These are phyloP conservation scores for Dolichoris vasculosae DNA, from an alignment of 1,140 invertebrate genomes.

Conservation along the genomic window DNA sequence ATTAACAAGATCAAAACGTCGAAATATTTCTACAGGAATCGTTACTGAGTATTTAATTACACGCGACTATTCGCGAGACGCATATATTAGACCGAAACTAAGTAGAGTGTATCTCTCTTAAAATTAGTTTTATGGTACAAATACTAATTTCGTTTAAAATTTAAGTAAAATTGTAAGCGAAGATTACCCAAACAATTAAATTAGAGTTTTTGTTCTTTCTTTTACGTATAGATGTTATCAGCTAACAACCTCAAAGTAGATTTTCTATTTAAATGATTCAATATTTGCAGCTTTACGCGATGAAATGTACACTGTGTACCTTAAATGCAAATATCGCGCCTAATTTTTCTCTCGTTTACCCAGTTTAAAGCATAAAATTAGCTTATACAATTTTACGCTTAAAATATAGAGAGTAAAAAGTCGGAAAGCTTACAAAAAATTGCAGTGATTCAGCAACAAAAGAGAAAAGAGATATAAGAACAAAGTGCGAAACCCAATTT, in stretches of 20 bases:
- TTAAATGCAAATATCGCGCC: neutral
- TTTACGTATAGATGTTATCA: neutral
- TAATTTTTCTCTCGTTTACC: neutral
- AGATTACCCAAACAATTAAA: neutral
- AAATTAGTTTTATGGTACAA: neutral
- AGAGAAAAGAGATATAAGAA: slow-evolving; percentile 8
- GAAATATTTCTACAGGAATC: too few species aligned
- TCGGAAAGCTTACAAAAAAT: neutral
- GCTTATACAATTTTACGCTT: neutral
- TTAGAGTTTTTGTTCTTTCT: neutral
- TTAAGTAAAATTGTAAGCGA: neutral
- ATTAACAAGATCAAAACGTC: too few species aligned
- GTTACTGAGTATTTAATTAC: too few species aligned
- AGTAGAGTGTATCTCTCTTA: neutral
- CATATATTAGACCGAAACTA: too few species aligned
- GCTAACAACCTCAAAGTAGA: neutral
- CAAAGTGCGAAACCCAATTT: slow-evolving; percentile 50
- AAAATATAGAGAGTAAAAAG: neutral
- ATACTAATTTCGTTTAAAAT: neutral
- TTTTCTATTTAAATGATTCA: neutral
- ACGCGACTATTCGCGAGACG: too few species aligned
- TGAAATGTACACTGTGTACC: neutral
- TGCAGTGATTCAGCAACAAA: neutral
- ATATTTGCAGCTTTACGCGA: neutral
- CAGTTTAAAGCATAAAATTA: neutral